Conservation (phyloP, 1,140 invertebrate genomes). For the Papilio glaucus region DNA sequence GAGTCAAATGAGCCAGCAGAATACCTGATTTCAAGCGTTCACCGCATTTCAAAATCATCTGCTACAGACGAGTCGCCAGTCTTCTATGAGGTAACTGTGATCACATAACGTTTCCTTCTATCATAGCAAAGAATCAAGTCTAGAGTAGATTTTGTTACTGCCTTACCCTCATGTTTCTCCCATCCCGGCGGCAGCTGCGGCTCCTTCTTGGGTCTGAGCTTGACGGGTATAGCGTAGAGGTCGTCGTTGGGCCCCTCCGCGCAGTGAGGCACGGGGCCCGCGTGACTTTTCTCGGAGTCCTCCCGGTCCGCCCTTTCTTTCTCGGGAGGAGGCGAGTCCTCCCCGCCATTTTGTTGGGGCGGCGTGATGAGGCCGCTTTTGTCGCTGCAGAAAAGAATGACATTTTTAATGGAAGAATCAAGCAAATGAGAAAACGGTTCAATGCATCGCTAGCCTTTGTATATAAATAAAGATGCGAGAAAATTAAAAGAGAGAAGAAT, state of each 20-base stretch:
- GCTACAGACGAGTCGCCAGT: no score
- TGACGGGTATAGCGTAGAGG: constrained; percentile 90
- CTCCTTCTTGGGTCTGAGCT: constrained; percentile 84
- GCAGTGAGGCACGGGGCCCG: constrained; percentile 86
- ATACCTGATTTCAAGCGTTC: no score
- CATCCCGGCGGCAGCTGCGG: constrained; percentile 90
- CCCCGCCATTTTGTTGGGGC: constrained; percentile 73
- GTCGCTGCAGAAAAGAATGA: constrained; percentile 64
- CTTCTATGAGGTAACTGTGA: no score
- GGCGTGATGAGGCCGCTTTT: constrained; percentile 77
- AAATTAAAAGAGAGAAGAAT: no score
- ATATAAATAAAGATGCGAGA: no score
- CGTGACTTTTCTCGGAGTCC: constrained; percentile 83
- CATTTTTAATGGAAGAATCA: constrained; percentile 7
- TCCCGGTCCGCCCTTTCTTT: constrained; percentile 80
- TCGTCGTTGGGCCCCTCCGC: constrained; percentile 89
- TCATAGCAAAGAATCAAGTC: no score
- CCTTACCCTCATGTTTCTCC: constrained; percentile 95
- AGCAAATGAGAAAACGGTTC: neutral
- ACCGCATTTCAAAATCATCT: no score
- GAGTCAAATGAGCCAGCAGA: no score
- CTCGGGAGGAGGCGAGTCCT: constrained; percentile 78
- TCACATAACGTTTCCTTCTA: no score
- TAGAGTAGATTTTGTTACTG: neutral
- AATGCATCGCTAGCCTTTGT: no score